A percentile compares a stretch with the other conserved stretches of the same genome.
phyloP scores from a whole-genome alignment of 2,113 vertebrate species.

The Sorex araneus region DNA sequence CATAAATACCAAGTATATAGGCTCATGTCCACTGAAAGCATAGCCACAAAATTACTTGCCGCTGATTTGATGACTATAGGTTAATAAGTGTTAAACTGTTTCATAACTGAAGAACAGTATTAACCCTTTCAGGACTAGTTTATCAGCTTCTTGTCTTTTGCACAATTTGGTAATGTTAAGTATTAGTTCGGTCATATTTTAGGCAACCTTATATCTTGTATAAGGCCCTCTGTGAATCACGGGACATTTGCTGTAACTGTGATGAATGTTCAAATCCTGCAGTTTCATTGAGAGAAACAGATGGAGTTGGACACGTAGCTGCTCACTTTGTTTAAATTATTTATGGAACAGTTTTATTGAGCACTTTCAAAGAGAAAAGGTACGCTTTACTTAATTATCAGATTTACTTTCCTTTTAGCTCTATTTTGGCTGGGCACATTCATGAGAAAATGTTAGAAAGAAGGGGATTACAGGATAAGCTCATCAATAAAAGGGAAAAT shows the following conservation, averaged over 20 bases:
- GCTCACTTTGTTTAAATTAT: background rate
- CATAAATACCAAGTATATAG: too few relatives aligned
- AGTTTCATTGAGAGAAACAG: constrained; percentile 13
- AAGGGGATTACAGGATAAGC: background rate
- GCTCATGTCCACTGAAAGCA: background rate
- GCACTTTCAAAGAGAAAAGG: constrained; percentile 12
- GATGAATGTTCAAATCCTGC: background rate
- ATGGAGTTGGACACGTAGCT: background rate
- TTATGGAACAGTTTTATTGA: background rate
- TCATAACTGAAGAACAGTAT: background rate
- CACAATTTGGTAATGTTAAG: background rate
- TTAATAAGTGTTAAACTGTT: background rate
- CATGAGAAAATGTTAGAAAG: background rate
- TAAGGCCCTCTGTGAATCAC: background rate
- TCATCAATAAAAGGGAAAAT: background rate
- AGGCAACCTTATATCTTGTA: background rate
- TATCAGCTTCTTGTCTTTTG: constrained; percentile 45
- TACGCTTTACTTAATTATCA: background rate
- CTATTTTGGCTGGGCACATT: background rate
- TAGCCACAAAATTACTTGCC: background rate
- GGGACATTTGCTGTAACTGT: background rate
- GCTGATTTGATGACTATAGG: background rate
- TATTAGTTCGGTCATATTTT: background rate
- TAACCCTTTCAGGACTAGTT: background rate
- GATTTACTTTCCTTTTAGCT: background rate